Evolutionary conservation across 1,140 invertebrate species (phyloP), one percentile per base, ranked within the genome.

Genomic region (Araneus ventricosus): DNA sequence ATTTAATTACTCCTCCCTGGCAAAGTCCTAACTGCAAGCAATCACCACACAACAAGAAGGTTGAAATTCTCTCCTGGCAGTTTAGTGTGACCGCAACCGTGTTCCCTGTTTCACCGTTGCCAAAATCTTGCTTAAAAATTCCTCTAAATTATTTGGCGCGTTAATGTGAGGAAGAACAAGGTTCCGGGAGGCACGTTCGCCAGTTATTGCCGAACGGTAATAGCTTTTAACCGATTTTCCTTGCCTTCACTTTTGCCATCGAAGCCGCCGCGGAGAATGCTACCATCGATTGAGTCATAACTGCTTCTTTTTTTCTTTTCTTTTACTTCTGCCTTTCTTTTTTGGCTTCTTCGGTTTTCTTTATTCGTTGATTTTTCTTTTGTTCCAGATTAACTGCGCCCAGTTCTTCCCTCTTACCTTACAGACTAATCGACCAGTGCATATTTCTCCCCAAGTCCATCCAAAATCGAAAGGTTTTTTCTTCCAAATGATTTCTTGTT

Each of bases 141-240:
- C 90, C 61, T 92, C 80, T 80, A 92, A 92, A 92, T 92, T 92
- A 92, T 92, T 92, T 92, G 90, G 90, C 82, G 90, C 90, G 90
- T 92, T 92, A 92, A 92, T 92, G 90, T 86, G 90, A 52, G 59
- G 79, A 82, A 90, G 88, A 82, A 61, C 88, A 41, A 82, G 88
- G 52, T 90, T 92, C n/a, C 52, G 37, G 80, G 37, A 67, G 57
- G 80, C 90, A 92, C 90, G 90, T 92, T 86, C 90, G n/a, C 61
- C 41, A 84, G 90, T 92, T 92, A 92, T 92, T 82, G 90, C 79
- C 80, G 67, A 92, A 67, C 82, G 39, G 90, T 92, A 92, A 92
- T 92, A 85, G 90, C 90, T 92, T 92, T 92, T 92, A 92, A 92
- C 90, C 90, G 90, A 92, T 92, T 92, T 84, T 86, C 90, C 57